phyloP scores from a whole-genome alignment of 2,888 invertebrate genomes.

The Hemistola chrysoprasaria region DNA sequence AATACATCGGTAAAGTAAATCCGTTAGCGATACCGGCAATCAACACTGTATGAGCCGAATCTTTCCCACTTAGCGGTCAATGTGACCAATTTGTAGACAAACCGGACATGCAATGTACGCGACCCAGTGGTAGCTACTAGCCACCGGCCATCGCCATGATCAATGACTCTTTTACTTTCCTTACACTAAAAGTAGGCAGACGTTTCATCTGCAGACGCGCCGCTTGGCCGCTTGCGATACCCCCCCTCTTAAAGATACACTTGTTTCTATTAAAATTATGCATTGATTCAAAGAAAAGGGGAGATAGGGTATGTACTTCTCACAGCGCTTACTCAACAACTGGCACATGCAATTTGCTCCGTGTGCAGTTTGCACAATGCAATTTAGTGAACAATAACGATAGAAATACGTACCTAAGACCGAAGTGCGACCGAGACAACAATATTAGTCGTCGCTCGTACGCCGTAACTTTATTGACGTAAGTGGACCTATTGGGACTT shows the following conservation, averaged over 20 bases:
- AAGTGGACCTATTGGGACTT: too few relatives aligned
- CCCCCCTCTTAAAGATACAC: slow-evolving; percentile 3
- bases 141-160: slow-evolving; percentile 46
- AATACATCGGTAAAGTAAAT: slow-evolving; percentile 29
- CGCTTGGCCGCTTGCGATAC: slow-evolving; percentile 19
- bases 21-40: slow-evolving; percentile 38
- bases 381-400: too few relatives aligned
- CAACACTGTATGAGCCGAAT: slow-evolving; percentile 51
- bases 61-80: slow-evolving; percentile 73
- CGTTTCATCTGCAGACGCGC: slow-evolving; percentile 31
- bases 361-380: too few relatives aligned
- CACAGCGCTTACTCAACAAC: too few relatives aligned
- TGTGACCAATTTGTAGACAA: slow-evolving; percentile 74
- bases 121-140: slow-evolving; percentile 63
- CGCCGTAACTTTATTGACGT: too few relatives aligned
- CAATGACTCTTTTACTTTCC: slow-evolving; percentile 76
- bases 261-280: not conserved
- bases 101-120: slow-evolving; percentile 66
- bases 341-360: too few relatives aligned
- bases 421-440: too few relatives aligned
- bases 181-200: slow-evolving; percentile 63
- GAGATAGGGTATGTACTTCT: too few relatives aligned
- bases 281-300: too few relatives aligned
- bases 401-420: too few relatives aligned
- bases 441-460: too few relatives aligned